Base-by-base conservation (phyloP, 2,888 invertebrate species). In the Anthophora plumipes region DNA sequence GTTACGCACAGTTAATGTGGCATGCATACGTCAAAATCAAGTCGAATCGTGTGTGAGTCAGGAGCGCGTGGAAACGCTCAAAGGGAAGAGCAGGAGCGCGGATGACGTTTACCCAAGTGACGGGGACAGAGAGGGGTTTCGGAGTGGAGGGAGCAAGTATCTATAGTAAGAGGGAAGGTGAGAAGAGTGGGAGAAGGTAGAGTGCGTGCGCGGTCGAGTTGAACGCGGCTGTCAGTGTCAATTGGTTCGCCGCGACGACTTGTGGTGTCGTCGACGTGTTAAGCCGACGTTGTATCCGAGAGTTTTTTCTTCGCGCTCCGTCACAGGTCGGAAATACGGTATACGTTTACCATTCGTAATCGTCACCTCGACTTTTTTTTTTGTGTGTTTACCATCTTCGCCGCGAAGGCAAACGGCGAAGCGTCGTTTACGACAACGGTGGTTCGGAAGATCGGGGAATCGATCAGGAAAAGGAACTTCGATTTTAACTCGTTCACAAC, bases 171-270 rank as follows among this genome's bases (percentile, higher is more conserved):
- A 75, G 86, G 72, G 73, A 71, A 63, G 57, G 80, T 46, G 66
- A 54, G 17, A 41, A 59, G 37, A 52, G 83, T 74, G 67, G 52
- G 66, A 41, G 69, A 37, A 57, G 72, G 63, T 69, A 73, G 71
- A 74, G 85, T 95, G 95, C 94, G 94, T 94, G 94, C 93, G 92
- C 89, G 84, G 59, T 82, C 73, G 82, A 74, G 78, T 93, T 92
- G 91, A 84, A 83, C 80, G 76, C 72, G 71, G 84, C 84, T 88
- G 89, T 90, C 91, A 91, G 91, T 91, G 91, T 90, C 89, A 90
- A 89, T 91, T 90, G 88, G 88, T 90, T 87, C 91, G 91, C 88
- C 90, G 90, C 88, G 91, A 89, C 86, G 90, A 86, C 83, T 89
- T 80, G 85, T 84, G 73, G 84, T 88, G 85, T 82, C 73, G 84